Evolutionary conservation across 2,888 invertebrate species (phyloP), one percentile per base, ranked within the genome.

Genomic region (Pyralis farinalis): DNA sequence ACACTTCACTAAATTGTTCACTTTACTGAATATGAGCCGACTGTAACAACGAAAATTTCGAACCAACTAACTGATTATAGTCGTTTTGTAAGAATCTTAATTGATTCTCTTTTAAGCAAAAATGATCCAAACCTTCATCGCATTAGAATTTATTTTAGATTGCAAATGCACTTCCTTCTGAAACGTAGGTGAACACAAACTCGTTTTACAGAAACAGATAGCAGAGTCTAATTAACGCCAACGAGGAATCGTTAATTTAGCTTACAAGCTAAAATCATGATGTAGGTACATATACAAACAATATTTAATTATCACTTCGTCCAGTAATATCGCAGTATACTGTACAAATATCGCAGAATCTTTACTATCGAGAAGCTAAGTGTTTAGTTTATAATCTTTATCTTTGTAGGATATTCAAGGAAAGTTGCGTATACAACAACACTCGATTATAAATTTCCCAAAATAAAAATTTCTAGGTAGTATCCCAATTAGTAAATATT

Each of bases 141-240:
- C 34, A 27, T 50, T 72, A 78, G 49, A 64, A 62, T 41, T 43
- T 43, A 60, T 40, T 70, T 71, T 73, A 12, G 60, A 32, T 28
- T 47, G 45, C 41, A 52, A 47, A 38, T 37, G 30, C 28, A 46
- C 35, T 58, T 67, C 58, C 55, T 59, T 50, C 73, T 73, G 72
- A 74, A 75, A 69, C 59, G 50, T 64, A 66, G 59, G 64, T 65
- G 48, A 62, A 59, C 63, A 55, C 54, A 72, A 81, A 83, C 78
- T 63, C 47, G 83, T 83, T 83, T 76, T 69, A 59, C 58, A 60
- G 63, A 71, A 68, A 70, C 72, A 68, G 80, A 82, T 83, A 81
- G 71, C 63, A 60, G 57, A 41, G 37, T 45, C 35, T 73, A 78
- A 81, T 80, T 82, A 77, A 63, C 60, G 52, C 58, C 50, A 62